Evolutionary conservation across 2,888 invertebrate species (phyloP), one percentile per base, ranked within the genome.

Genomic region (Lasius fuliginosus): DNA sequence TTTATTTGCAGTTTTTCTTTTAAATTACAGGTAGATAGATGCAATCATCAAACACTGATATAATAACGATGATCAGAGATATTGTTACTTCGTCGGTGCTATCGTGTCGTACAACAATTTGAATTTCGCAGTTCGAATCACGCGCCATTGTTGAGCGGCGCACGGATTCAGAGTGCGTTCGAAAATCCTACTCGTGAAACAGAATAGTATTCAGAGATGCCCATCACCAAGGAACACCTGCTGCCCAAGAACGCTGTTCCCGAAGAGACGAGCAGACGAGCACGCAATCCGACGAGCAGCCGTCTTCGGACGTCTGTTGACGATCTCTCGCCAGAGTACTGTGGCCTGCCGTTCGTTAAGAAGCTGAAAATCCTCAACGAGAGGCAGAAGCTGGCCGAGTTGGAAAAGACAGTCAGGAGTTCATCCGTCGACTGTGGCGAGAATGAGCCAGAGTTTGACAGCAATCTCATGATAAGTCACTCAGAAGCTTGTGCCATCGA

Each of bases 301-400:
- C 58, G 4, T 79, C 81, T n/a, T 60, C 74, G 27, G 23, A 12
- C 60, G 15, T 98, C 98, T n/a, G 97, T 98, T 74, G 98, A 98
- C 92, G 98, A 98, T 94, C 95, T 98, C 53, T 98, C 98, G 11
- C 98, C 98, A 0, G 98, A 98, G 94, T 98, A 98, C 92, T 97
- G 97, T 74, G 97, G 98, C 18, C 95, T 98, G 84, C 98, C 98
- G 0, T 98, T 98, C 93, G 98, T 98, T 0, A 98, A 98, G 95
- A 98, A 98, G 92, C 95, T 98, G 71, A 98, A 98, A 95, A 98
- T 98, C 90, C 95, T 98, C 68, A 98, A 98, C 94, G 98, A 98
- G 95, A 96, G 98, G 12, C 98, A 98, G 94, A 98, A 98, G 95
- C 95, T 98, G 86, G 98, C 97, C 49, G 98, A 98, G 93, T 95